A percentile compares a stretch with the other conserved stretches of the same genome.
Evolutionary conservation across 2,888 invertebrate species (phyloP).

Genomic region (Prosapia bicincta): DNA sequence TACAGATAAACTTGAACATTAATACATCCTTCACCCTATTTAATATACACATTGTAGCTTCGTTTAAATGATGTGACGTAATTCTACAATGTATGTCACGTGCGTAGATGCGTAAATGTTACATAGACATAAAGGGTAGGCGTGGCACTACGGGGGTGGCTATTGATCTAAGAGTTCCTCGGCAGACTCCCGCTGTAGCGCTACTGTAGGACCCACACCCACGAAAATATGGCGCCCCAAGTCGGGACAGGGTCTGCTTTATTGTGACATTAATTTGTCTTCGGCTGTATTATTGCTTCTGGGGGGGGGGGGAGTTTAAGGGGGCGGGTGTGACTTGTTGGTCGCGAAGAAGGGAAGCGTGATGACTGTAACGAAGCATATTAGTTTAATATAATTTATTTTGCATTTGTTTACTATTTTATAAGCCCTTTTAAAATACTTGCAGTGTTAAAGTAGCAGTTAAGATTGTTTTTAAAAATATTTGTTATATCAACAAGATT

Average conservation of each 20-base stretch:
- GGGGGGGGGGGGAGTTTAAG: not conserved
- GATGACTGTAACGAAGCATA: too few species aligned
- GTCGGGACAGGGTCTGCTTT: not conserved
- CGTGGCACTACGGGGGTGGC: slow-evolving; percentile 2
- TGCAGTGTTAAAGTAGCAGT: too few species aligned
- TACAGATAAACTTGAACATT: too few species aligned
- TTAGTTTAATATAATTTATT: too few species aligned
- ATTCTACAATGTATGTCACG: not conserved
- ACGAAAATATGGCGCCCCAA: not conserved
- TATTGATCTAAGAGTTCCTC: not conserved
- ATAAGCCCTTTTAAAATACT: too few species aligned
- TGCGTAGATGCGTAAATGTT: not conserved
- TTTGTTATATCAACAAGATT: too few species aligned
- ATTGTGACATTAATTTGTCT: slow-evolving; percentile 2
- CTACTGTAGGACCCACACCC: not conserved
- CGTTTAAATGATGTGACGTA: not conserved
- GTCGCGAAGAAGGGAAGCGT: not conserved
- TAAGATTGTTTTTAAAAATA: too few species aligned
- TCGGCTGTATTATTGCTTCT: not conserved
- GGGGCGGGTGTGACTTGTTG: not conserved
- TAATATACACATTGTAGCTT: not conserved
- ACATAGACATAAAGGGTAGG: not conserved
- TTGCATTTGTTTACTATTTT: too few species aligned
- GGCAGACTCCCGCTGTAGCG: not conserved
- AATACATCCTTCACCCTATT: too few species aligned